Conservation (phyloP, 2,797 vertebrate genomes). For the Myotis findleyi region DNA sequence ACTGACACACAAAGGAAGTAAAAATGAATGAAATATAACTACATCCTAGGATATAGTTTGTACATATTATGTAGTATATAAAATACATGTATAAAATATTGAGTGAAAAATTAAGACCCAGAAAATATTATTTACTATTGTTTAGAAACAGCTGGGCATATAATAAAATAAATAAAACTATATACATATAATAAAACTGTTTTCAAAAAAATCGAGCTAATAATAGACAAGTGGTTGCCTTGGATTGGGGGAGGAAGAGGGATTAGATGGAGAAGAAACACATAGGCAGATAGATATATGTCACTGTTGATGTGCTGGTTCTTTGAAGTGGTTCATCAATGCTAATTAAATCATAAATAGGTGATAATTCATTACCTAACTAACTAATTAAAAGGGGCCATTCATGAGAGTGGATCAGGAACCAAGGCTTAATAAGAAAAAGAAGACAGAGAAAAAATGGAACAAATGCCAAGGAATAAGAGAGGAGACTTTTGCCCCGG, state of each 20-base stretch:
- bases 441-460: background rate
- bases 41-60: background rate
- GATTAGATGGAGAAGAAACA: background rate
- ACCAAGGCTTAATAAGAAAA: background rate
- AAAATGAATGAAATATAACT: background rate
- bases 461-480: background rate
- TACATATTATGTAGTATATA: background rate
- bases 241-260: too few relatives aligned
- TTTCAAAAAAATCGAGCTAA: background rate
- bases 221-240: background rate
- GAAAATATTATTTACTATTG: background rate
- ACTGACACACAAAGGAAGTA: background rate
- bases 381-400: background rate
- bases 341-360: background rate
- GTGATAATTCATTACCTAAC: background rate
- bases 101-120: slow-evolving; percentile 38
- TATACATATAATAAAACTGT: background rate
- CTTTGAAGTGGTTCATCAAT: background rate
- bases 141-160: background rate
- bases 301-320: background rate
- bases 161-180: background rate
- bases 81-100: background rate
- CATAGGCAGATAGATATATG: background rate
- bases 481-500: background rate
- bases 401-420: background rate